Base-by-base conservation (phyloP, 2,113 vertebrate genomes). In the Conger conger region DNA sequence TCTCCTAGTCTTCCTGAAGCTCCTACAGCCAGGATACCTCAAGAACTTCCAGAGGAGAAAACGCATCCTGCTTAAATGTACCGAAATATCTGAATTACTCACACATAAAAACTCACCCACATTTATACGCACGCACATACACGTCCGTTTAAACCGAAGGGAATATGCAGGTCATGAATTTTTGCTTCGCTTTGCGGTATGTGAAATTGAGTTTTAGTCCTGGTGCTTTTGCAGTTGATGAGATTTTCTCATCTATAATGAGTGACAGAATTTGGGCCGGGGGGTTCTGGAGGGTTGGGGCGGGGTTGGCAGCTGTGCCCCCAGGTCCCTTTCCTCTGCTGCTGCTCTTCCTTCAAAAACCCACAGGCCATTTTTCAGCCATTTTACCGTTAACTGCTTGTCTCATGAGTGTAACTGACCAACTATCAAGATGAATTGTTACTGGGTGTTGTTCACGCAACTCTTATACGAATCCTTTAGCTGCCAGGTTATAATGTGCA, bases 121-220 rank as follows among this genome's bases (percentile, higher is more conserved):
- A 15, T 50, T 13, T 50, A 50, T 13, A 77, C 54, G 23, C 27
- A 33, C 37, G 63, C 85, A 86, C 81, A 76, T 4, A 78, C 76
- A 57, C 35, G 42, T 27, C 27, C 76, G 42, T 18, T 83, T 68
- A 53, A 36, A 16, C 36, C 68, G 9, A 76, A 23, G 35, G 42
- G 38, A 37, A 36, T 18, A 83, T 53, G 40, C 33, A 78, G 82
- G 86, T 60, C 81, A 83, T 77, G 17, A 45, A 86, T 23, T 30
- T 85, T 80, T 85, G 79, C 68, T 86, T 87, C 45, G 76, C 60
- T 83, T 53, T 83, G 81, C 87, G 79, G 78, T 85, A 86, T 83
- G 82, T 81, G 60, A 87, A 87, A 86, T 89, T 77, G 53, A 86
- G 82, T n/a, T 87, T 78, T 82, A 85, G 83, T 33, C 82, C 80